phyloP scores from a whole-genome alignment of 2,113 vertebrate genomes.

The Cervus canadensis region DNA sequence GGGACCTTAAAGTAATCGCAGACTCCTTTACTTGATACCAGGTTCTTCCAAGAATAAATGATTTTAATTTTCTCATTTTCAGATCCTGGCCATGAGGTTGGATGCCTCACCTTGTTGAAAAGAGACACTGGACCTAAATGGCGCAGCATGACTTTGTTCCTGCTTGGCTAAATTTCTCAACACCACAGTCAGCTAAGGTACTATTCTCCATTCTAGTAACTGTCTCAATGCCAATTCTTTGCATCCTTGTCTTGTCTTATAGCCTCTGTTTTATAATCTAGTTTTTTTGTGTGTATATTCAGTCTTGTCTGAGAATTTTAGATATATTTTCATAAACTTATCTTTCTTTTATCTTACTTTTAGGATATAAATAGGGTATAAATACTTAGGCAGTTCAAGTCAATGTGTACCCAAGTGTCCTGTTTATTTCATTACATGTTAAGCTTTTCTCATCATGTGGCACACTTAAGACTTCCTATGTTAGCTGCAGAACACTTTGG shows the following conservation, averaged over 20 bases:
- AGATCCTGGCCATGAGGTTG: constrained; percentile 99
- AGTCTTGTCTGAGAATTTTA: neutral
- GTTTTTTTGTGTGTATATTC: neutral
- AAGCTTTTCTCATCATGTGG: neutral
- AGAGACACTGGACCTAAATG: constrained; percentile 99
- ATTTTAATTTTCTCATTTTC: constrained; percentile 50
- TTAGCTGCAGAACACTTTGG: neutral
- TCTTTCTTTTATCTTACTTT: neutral
- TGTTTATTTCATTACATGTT: neutral
- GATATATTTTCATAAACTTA: neutral
- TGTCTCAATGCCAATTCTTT: neutral
- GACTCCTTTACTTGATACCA: neutral
- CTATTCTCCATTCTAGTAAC: neutral
- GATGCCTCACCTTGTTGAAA: constrained; percentile 99
- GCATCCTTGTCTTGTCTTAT: neutral
- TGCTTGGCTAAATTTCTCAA: constrained; percentile 99
- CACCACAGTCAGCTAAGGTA: constrained; percentile 99
- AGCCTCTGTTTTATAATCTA: neutral
- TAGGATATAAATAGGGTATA: neutral
- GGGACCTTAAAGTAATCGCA: neutral
- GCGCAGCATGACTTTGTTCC: constrained; percentile 99
- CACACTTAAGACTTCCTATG: neutral
- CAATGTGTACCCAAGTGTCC: neutral
- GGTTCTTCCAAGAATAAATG: neutral
- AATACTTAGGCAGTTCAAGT: neutral